A percentile compares a stretch with the other conserved stretches of the same genome.
phyloP scores from a whole-genome alignment of 2,113 vertebrate species.

The Caretta caretta region DNA sequence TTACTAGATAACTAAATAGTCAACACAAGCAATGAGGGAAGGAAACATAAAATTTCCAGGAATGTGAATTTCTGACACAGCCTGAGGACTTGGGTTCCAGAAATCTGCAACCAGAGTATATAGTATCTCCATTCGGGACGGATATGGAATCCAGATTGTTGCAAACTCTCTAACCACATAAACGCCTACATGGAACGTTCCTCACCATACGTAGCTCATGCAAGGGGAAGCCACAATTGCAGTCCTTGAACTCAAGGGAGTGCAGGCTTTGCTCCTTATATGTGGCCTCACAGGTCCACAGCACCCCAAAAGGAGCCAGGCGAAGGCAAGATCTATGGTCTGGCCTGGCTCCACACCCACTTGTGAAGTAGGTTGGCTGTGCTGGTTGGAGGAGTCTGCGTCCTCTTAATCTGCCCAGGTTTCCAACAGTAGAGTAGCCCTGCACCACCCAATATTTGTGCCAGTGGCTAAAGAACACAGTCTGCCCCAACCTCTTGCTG shows the following conservation, averaged over 20 bases:
- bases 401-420: neutral
- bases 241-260: neutral
- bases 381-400: neutral
- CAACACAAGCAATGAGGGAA: neutral
- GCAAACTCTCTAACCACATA: neutral
- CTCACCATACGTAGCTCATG: neutral
- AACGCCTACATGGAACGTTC: rapidly evolving
- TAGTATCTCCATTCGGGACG: neutral
- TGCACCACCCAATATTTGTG: neutral
- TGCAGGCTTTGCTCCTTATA: neutral
- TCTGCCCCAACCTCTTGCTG: neutral
- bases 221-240: neutral
- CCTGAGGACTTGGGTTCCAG: neutral
- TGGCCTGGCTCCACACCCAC: neutral
- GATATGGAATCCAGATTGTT: neutral
- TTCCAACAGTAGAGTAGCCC: neutral
- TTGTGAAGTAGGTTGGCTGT: neutral
- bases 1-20: neutral
- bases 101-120: neutral
- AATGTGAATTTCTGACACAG: neutral
- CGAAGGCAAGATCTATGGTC: neutral
- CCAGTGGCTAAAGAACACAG: neutral
- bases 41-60: neutral
- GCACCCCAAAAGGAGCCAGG: neutral
- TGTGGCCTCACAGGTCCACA: neutral